These are phyloP conservation scores for Hestina assimilis DNA, from an alignment of 1,140 invertebrate genomes.

Conservation along the genomic window DNA sequence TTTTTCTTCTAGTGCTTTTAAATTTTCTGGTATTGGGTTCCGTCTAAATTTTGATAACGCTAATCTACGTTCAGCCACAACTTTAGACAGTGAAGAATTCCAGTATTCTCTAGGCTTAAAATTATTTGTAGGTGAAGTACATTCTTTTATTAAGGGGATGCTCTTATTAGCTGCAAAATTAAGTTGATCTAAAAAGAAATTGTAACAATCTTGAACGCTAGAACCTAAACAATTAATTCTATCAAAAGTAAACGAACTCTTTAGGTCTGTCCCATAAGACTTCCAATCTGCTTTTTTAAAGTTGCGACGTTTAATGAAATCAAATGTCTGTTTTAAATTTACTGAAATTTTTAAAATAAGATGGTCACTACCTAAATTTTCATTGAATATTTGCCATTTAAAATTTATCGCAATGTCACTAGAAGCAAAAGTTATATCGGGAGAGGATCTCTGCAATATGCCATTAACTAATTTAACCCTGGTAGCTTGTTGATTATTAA, in stretches of 20 bases:
- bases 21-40: conserved; percentile 42
- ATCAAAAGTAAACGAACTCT: not conserved
- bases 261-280: not conserved
- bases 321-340: not conserved
- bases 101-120: conserved; percentile 25
- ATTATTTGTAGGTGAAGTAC: conserved; percentile 9
- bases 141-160: conserved; percentile 13
- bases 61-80: conserved; percentile 23
- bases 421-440: not conserved
- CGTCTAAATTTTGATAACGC: conserved; percentile 22
- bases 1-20: too few species aligned
- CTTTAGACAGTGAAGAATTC: conserved; percentile 19
- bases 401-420: not conserved
- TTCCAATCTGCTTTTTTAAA: conserved; percentile 5
- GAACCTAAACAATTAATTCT: too few species aligned
- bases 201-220: not conserved
- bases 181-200: conserved; percentile 14
- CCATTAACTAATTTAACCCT: conserved; percentile 13
- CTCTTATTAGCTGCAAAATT: not conserved
- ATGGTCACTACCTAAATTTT: conserved; percentile 3
- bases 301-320: not conserved
- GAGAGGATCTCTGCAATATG: not conserved
- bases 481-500: conserved; percentile 26
- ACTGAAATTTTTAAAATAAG: too few species aligned
- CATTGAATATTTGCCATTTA: not conserved